Evolutionary conservation across 2,797 vertebrate genomes (phyloP).

Genomic region (Heterohyrax brucei): DNA sequence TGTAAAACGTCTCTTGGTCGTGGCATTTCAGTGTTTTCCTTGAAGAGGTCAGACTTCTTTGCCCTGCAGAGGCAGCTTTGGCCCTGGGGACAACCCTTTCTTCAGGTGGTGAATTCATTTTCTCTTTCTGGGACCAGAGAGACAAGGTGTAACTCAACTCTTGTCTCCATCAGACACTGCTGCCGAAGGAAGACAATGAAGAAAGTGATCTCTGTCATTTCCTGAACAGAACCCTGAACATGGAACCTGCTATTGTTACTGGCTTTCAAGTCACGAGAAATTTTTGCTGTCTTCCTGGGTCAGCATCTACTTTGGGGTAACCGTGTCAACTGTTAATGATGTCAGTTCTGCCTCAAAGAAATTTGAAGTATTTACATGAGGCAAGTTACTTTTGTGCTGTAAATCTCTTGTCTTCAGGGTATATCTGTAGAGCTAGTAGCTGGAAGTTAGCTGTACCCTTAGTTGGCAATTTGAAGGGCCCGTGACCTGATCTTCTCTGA

Average conservation of each 20-base stretch:
- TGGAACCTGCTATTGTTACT: constrained; percentile 83
- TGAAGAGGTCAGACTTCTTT: constrained; percentile 13
- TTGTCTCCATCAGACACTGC: constrained; percentile 51
- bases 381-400: constrained; percentile 35
- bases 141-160: constrained; percentile 78
- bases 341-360: constrained; percentile 70
- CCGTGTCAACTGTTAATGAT: constrained; percentile 72
- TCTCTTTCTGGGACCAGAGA: constrained; percentile 66
- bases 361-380: constrained; percentile 60
- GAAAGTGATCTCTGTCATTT: constrained; percentile 73
- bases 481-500: constrained; percentile 19
- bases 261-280: constrained; percentile 71
- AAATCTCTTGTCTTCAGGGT: constrained; percentile 58
- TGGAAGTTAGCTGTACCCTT: constrained; percentile 66
- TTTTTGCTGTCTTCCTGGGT: constrained; percentile 72
- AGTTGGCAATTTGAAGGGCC: not conserved
- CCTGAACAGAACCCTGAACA: constrained; percentile 70
- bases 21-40: constrained; percentile 27
- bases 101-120: constrained; percentile 74
- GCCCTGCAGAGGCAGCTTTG: constrained; percentile 48
- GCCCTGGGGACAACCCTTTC: constrained; percentile 57
- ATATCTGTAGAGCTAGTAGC: constrained; percentile 58
- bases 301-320: constrained; percentile 84
- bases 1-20: constrained; percentile 41
- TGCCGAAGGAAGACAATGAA: constrained; percentile 72